These are phyloP conservation scores for Arge pagana DNA, from an alignment of 2,888 invertebrate genomes.

Conservation along the genomic window DNA sequence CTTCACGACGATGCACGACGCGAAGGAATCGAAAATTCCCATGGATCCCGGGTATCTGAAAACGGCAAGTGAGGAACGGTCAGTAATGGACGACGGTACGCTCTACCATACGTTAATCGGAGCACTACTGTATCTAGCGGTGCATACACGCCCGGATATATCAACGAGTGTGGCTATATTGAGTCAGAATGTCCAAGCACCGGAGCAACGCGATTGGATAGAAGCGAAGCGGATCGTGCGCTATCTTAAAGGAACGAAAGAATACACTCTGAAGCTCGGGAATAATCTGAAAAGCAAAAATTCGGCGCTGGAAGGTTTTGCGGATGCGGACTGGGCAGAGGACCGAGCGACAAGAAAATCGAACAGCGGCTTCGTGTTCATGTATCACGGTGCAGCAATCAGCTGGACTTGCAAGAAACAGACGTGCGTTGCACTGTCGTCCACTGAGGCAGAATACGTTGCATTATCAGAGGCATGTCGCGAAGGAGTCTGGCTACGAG, in stretches of 20 bases:
- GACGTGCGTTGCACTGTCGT: conserved; percentile 19
- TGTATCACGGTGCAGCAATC: background rate
- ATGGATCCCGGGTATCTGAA: conserved; percentile 24
- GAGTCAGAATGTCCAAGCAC: conserved; percentile 25
- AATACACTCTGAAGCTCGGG: conserved; percentile 20
- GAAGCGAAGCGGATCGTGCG: conserved; percentile 28
- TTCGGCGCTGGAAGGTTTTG: conserved; percentile 10
- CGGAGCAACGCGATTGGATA: conserved; percentile 25
- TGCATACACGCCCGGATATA: conserved; percentile 29
- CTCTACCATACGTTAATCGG: conserved; percentile 23
- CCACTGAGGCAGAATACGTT: conserved; percentile 25
- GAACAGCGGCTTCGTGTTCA: background rate
- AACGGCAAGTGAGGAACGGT: conserved; percentile 5
- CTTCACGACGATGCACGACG: conserved; percentile 23
- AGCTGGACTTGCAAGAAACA: conserved; percentile 28
- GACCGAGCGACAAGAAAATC: background rate
- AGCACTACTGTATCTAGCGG: conserved; percentile 28
- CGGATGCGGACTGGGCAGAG: conserved; percentile 20
- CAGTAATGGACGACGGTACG: conserved; percentile 8
- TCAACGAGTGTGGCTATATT: conserved; percentile 30
- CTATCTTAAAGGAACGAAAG: conserved; percentile 31
- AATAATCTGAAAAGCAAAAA: background rate
- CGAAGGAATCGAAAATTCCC: conserved; percentile 26
- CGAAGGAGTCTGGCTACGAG: conserved; percentile 19
- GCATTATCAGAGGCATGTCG: conserved; percentile 26